phyloP scores from a whole-genome alignment of 2,113 vertebrate species.

The Quiscalus mexicanus region DNA sequence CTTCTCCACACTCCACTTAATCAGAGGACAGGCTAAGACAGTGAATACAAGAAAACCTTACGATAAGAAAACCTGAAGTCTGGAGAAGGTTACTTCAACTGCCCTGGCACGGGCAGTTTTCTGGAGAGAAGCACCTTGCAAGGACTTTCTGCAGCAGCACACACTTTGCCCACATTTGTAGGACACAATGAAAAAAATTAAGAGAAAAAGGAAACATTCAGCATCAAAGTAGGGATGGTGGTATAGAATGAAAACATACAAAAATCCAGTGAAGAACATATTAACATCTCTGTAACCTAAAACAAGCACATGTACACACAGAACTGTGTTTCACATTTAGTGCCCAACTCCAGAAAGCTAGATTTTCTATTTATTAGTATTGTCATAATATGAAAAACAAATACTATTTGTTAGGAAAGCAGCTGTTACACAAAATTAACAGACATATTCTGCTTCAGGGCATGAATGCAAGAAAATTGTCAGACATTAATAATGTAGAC shows the following conservation, averaged over 20 bases:
- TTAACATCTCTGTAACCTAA: background rate
- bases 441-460: slow-evolving; percentile 46
- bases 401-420: slow-evolving; percentile 50
- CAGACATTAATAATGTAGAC: slow-evolving; percentile 65
- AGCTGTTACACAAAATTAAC: slow-evolving; percentile 52
- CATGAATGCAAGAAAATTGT: slow-evolving; percentile 58
- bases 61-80: background rate
- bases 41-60: background rate
- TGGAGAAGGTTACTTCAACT: background rate
- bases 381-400: slow-evolving; percentile 39
- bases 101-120: background rate
- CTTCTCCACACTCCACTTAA: background rate
- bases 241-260: background rate
- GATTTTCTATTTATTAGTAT: background rate
- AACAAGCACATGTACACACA: background rate
- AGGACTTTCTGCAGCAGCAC: background rate
- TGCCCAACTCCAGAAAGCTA: background rate
- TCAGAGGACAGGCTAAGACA: background rate
- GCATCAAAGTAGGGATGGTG: background rate
- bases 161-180: background rate
- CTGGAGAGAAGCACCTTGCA: background rate
- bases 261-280: background rate
- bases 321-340: background rate
- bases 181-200: background rate
- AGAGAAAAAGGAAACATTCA: background rate